Percentiles rank a stretch among this genome's conserved stretches.
These are phyloP conservation scores for rabbit (Oryctolagus cuniculus) DNA, from an alignment of 2,113 vertebrate species.

Conservation along the genomic window DNA sequence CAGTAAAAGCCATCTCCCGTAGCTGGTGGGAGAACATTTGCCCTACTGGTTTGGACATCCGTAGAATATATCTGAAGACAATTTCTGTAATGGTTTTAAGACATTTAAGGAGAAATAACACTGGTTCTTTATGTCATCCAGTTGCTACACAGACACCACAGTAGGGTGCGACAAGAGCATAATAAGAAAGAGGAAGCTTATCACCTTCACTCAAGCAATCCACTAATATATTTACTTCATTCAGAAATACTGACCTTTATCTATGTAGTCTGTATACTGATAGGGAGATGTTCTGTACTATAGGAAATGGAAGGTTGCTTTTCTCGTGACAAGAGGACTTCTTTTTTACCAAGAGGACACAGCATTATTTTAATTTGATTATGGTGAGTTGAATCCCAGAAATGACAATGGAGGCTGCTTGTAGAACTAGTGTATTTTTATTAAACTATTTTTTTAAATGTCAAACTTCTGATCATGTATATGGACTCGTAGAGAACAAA, in stretches of 20 bases:
- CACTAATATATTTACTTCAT: constrained; percentile 79
- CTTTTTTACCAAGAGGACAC: constrained; percentile 74
- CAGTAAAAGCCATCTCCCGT: constrained; percentile 72
- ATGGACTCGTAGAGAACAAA: constrained; percentile 75
- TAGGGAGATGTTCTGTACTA: constrained; percentile 79
- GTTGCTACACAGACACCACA: constrained; percentile 72
- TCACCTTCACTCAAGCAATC: constrained; percentile 70
- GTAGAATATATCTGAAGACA: constrained; percentile 45
- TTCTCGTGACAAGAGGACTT: constrained; percentile 75
- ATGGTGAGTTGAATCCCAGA: constrained; percentile 82
- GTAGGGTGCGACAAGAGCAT: constrained; percentile 78
- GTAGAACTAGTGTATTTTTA: constrained; percentile 79
- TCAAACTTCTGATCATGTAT: constrained; percentile 83
- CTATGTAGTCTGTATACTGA: constrained; percentile 76
- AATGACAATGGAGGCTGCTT: constrained; percentile 84
- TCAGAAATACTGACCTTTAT: constrained; percentile 80
- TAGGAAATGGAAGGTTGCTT: constrained; percentile 81
- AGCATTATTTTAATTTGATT: constrained; percentile 85
- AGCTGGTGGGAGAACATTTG: constrained; percentile 62
- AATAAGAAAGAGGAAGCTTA: constrained; percentile 68
- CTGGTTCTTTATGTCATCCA: constrained; percentile 78
- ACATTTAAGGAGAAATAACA: constrained; percentile 73
- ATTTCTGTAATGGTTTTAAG: constrained; percentile 64
- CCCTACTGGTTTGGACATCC: constrained; percentile 69
- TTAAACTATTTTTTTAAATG: constrained; percentile 84